These are phyloP conservation scores for Patella pellucida DNA, from an alignment of 2,888 invertebrate species.

Conservation along the genomic window DNA sequence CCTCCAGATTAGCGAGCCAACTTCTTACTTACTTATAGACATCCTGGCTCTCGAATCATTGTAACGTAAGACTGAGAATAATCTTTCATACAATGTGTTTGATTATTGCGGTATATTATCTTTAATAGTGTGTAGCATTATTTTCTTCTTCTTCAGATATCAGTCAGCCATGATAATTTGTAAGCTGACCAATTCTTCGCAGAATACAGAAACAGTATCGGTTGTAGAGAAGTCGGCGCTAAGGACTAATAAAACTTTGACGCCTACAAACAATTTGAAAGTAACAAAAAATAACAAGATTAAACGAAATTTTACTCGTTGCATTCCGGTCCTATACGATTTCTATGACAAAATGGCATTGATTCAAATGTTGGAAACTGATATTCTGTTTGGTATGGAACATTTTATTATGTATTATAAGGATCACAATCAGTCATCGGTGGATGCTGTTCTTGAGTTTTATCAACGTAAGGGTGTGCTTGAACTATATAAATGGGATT, in stretches of 20 bases:
- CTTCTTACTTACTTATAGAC: too few species aligned
- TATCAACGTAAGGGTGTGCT: neutral
- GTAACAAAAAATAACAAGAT: neutral
- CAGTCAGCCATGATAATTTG: neutral
- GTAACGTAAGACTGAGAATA: too few species aligned
- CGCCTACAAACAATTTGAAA: neutral
- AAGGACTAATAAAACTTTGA: neutral
- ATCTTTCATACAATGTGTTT: too few species aligned
- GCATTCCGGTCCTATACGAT: neutral
- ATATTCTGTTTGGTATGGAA: neutral
- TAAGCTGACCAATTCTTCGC: neutral
- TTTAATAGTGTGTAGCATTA: too few species aligned
- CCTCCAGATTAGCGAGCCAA: too few species aligned
- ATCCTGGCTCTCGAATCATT: too few species aligned
- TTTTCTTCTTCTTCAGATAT: neutral
- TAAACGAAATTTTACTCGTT: neutral
- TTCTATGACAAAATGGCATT: neutral
- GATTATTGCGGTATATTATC: too few species aligned
- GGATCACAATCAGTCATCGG: neutral
- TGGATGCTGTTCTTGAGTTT: neutral
- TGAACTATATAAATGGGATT: neutral
- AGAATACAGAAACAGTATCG: neutral
- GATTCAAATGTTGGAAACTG: slow-evolving; percentile 2
- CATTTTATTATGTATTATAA: slow-evolving; percentile 3
- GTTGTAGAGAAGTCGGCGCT: neutral